Conservation (phyloP, 2,113 vertebrate species). For the Pheucticus melanocephalus region DNA sequence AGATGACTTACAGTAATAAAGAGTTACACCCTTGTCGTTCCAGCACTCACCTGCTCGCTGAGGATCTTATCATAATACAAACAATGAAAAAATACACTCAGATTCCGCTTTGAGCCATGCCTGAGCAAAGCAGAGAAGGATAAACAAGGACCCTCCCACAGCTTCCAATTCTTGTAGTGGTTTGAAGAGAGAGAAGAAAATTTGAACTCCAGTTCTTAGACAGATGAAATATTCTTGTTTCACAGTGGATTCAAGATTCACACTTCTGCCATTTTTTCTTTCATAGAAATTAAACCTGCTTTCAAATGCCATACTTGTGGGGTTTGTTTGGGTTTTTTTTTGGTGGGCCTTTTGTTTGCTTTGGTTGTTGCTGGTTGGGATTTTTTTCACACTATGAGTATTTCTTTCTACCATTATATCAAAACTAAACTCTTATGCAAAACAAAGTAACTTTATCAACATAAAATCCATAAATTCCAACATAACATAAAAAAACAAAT, state of each 20-base stretch:
- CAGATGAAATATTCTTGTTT: background rate
- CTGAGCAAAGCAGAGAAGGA: background rate
- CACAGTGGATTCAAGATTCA: background rate
- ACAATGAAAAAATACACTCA: background rate
- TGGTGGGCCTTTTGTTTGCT: background rate
- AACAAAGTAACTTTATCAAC: background rate
- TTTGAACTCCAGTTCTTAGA: background rate
- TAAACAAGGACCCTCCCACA: background rate
- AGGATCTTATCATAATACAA: conserved; percentile 29
- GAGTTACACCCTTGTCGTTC: conserved; percentile 11
- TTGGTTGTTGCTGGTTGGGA: background rate
- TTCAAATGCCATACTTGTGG: background rate
- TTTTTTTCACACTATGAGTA: rapidly evolving
- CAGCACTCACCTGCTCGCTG: conserved; percentile 1
- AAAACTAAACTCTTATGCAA: background rate
- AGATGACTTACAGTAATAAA: conserved; percentile 31
- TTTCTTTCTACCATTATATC: background rate
- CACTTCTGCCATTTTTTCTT: background rate
- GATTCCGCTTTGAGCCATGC: background rate
- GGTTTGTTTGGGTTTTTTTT: background rate
- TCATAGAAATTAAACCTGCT: background rate
- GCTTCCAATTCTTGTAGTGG: background rate
- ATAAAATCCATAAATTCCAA: no score
- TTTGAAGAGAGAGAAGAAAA: background rate
- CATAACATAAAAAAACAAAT: no score